Percentiles rank a stretch among this genome's conserved stretches.
Evolutionary conservation across 2,888 invertebrate genomes (phyloP).

Genomic region (Rhorus exstirpatorius): DNA sequence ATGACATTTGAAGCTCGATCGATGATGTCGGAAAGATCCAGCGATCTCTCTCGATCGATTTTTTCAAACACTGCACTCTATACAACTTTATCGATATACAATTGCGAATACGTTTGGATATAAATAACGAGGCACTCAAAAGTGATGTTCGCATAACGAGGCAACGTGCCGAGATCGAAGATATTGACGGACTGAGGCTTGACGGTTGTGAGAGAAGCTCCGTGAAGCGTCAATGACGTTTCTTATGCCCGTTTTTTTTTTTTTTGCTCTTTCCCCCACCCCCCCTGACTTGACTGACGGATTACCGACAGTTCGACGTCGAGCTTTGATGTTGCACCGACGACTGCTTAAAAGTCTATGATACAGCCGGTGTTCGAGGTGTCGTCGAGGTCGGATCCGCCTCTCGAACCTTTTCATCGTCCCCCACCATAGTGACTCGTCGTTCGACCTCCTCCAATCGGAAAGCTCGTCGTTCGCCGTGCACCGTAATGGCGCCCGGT

Average conservation of each 20-base stretch:
- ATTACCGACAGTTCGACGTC: slow-evolving; percentile 28
- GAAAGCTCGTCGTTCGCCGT: slow-evolving; percentile 12
- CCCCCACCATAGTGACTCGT: slow-evolving; percentile 59
- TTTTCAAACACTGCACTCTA: slow-evolving; percentile 31
- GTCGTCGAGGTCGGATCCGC: slow-evolving; percentile 73
- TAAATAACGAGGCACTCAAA: neutral
- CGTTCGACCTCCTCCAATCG: slow-evolving; percentile 57
- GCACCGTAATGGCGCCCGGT: slow-evolving; percentile 77
- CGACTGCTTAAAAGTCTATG: slow-evolving; percentile 75
- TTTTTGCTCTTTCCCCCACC: no score
- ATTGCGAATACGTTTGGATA: neutral
- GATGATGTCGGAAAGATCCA: slow-evolving; percentile 23
- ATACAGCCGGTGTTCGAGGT: slow-evolving; percentile 65
- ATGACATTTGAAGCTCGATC: neutral
- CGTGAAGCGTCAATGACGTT: neutral
- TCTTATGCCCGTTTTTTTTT: neutral
- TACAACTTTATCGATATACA: slow-evolving; percentile 1
- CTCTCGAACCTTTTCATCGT: slow-evolving; percentile 65
- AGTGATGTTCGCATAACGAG: neutral
- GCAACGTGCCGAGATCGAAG: neutral
- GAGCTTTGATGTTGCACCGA: slow-evolving; percentile 73
- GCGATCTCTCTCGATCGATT: slow-evolving; percentile 24
- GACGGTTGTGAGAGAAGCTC: slow-evolving; percentile 20
- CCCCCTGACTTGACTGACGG: slow-evolving; percentile 33
- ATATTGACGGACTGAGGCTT: neutral